These are phyloP conservation scores for Argyresthia albistria DNA, from an alignment of 2,888 invertebrate genomes.

Conservation along the genomic window DNA sequence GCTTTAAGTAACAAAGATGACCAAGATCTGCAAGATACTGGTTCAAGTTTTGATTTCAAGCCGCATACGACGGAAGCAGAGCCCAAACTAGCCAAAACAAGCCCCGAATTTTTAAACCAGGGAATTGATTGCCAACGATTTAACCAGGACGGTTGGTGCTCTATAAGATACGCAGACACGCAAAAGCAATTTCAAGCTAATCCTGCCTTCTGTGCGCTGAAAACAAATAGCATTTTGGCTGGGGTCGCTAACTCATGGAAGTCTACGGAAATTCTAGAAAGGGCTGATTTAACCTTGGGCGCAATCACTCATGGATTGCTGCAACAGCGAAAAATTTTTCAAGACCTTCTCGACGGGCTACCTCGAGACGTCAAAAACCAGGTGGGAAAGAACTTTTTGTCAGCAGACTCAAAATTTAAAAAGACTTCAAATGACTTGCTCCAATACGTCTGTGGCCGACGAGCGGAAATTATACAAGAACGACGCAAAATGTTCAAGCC, in stretches of 20 bases:
- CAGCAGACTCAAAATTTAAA: conserved; percentile 8
- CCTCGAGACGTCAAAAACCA: conserved; percentile 4
- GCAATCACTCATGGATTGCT: background rate
- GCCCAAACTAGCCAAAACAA: background rate
- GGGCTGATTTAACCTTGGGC: background rate
- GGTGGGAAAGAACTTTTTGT: conserved; percentile 5
- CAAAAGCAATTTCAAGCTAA: background rate
- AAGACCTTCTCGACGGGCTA: background rate
- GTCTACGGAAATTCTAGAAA: background rate
- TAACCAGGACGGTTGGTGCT: background rate
- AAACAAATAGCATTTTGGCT: background rate
- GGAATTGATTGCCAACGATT: conserved; percentile 2
- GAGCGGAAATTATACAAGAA: conserved; percentile 7
- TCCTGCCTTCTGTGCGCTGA: background rate
- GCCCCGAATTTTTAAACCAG: background rate
- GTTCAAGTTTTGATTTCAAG: background rate
- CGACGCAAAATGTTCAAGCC: conserved; percentile 4
- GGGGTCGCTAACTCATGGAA: background rate
- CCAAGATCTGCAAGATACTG: too few species aligned
- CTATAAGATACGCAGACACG: background rate
- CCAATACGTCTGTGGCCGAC: conserved; percentile 10
- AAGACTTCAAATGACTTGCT: conserved; percentile 8
- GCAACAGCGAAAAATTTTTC: background rate
- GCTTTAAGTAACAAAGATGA: too few species aligned
- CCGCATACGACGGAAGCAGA: background rate